A percentile compares a stretch with the other conserved stretches of the same genome.
phyloP scores from a whole-genome alignment of 2,113 vertebrate species.

The Channa argus region DNA sequence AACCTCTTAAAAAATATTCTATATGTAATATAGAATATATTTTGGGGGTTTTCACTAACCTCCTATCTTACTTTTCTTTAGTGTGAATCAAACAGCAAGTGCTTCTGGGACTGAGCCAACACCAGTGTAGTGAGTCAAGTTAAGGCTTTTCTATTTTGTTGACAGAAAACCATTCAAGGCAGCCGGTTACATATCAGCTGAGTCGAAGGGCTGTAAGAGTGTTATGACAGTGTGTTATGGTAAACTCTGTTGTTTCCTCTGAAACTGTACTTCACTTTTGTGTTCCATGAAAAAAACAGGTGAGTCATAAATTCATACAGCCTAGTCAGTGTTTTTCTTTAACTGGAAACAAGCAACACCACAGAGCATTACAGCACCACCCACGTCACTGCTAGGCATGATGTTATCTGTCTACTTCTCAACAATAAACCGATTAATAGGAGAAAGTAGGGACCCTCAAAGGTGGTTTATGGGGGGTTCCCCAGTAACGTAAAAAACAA shows the following conservation, averaged over 20 bases:
- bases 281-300: conserved; percentile 25
- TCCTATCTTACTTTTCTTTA: neutral
- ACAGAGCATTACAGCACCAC: conserved; percentile 32
- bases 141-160: neutral
- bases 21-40: too few relatives aligned
- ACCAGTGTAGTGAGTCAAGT: neutral
- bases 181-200: too few relatives aligned
- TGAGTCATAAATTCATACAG: conserved; percentile 65
- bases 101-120: neutral
- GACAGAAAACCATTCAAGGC: neutral
- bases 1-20: too few relatives aligned
- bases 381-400: conserved; percentile 36
- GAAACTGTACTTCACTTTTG: conserved; percentile 12
- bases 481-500: neutral
- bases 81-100: neutral
- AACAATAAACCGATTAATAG: neutral
- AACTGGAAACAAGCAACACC: conserved; percentile 65
- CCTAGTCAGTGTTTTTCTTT: conserved; percentile 63
- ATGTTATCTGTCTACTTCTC: conserved; percentile 16
- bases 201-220: too few relatives aligned
- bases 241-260: conserved; percentile 29
- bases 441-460: neutral
- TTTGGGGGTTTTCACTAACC: neutral
- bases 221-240: neutral
- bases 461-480: neutral